Conservation (phyloP, 2,888 invertebrate genomes). For the Tenthredo scrophulariae region DNA sequence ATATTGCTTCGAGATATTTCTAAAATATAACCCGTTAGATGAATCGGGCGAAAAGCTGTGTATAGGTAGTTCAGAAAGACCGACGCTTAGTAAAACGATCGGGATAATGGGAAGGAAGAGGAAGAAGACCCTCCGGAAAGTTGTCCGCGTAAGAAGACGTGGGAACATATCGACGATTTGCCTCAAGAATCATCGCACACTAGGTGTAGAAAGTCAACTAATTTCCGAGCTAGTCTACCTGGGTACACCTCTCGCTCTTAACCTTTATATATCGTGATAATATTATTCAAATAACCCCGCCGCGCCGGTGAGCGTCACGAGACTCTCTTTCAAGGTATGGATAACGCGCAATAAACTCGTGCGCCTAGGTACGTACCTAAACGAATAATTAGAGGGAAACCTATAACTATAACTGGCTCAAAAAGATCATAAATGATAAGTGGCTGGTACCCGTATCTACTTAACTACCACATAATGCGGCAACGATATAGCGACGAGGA, state of each 20-base stretch:
- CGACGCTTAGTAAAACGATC: neutral
- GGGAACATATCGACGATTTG: neutral
- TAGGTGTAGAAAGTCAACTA: neutral
- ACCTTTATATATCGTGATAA: conserved; percentile 1
- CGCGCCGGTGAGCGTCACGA: neutral
- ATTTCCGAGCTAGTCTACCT: neutral
- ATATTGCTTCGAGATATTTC: conserved; percentile 11
- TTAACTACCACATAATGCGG: neutral
- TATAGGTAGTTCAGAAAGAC: neutral
- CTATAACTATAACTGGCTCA: neutral
- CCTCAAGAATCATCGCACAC: neutral
- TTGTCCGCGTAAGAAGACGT: neutral
- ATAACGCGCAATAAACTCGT: conserved; percentile 35
- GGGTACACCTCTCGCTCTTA: neutral
- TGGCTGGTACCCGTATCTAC: neutral
- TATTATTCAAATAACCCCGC: conserved; percentile 21
- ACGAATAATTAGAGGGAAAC: conserved; percentile 15
- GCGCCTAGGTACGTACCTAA: neutral
- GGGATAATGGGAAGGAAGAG: neutral
- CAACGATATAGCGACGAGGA: neutral
- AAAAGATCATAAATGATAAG: conserved; percentile 33
- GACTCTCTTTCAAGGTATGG: neutral
- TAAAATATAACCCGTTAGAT: neutral
- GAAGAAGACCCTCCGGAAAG: conserved; percentile 8
- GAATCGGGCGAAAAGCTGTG: neutral